Evolutionary conservation across 2,113 vertebrate species (phyloP).

Genomic region (Leptobrachium ailaonicum): DNA sequence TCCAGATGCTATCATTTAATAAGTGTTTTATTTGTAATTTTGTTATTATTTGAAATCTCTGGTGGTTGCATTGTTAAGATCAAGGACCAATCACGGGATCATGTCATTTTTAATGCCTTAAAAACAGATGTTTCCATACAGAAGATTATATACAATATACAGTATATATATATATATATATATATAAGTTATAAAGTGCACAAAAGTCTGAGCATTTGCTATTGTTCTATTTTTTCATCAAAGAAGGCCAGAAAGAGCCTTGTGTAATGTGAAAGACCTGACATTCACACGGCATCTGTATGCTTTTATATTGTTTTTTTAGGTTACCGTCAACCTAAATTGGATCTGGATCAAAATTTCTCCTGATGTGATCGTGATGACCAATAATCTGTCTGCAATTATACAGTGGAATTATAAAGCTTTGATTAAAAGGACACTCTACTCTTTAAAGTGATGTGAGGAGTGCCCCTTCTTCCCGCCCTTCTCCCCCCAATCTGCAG

Average conservation of each 20-base stretch:
- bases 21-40: conserved; percentile 14
- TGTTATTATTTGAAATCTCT: neutral
- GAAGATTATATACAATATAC: conserved; percentile 5
- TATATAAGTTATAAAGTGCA: neutral
- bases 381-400: too few species aligned
- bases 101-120: conserved; percentile 29
- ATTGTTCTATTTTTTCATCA: conserved; percentile 28
- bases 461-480: too few species aligned
- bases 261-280: neutral
- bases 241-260: neutral
- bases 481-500: too few species aligned
- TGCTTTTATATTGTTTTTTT: too few species aligned
- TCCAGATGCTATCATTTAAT: conserved; percentile 26
- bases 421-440: too few species aligned
- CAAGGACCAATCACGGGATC: conserved; percentile 7
- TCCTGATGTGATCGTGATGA: too few species aligned
- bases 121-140: conserved; percentile 36
- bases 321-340: too few species aligned
- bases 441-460: too few species aligned
- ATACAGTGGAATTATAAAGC: too few species aligned
- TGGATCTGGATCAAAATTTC: too few species aligned
- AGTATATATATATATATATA: too few species aligned
- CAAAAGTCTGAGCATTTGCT: conserved; percentile 5
- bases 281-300: conserved; percentile 36
- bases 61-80: conserved; percentile 26